Base-by-base conservation (phyloP, 2,113 vertebrate genomes). In the Donacobius atricapilla region DNA sequence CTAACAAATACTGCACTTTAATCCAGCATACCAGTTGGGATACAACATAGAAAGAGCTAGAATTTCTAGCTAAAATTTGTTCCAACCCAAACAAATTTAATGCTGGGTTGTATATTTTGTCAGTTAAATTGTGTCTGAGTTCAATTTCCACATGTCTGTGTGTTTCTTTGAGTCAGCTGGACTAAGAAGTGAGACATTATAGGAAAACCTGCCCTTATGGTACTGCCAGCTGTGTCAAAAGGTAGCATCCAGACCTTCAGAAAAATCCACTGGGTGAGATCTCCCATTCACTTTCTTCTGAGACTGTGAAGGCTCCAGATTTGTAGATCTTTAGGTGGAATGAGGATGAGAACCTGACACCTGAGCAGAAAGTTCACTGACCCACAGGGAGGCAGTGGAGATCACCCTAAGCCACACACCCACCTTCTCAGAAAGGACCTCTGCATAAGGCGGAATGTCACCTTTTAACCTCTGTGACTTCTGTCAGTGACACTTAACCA, bases 21-120 rank as follows among this genome's bases (percentile, higher is more conserved):
- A 69, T 40, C 37, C 37, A 85, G 25, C 79, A 48, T 13, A 87
- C 35, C 33, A 79, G 39, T n/a, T 70, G 60, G 35, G 25, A 31
- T 60, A 58, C 2, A 5, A 83, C 56, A 92, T 4, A 33, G 68
- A 72, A 93, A 50, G 48, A 96, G 75, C 37, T 87, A 69, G 53
- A 91, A 50, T 44, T 54, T n/a, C 81, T 45, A 69, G 57, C 45
- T 53, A 60, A 58, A 69, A 66, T 77, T 61, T 47, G 35, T 66
- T 93, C 87, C 92, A 96, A 93, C 20, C 5, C 90, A 90, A 96
- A 94, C 64, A 95, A 61, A 58, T 83, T 35, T 85, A 88, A 80
- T n/a, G 24, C 83, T 63, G 64, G 66, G 18, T 80, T 93, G 82
- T 56, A 77, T 83, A 63, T 80, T 88, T 95, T 58, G 35, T 86